These are phyloP conservation scores for Chamaea fasciata DNA, from an alignment of 2,113 vertebrate genomes.

Conservation along the genomic window DNA sequence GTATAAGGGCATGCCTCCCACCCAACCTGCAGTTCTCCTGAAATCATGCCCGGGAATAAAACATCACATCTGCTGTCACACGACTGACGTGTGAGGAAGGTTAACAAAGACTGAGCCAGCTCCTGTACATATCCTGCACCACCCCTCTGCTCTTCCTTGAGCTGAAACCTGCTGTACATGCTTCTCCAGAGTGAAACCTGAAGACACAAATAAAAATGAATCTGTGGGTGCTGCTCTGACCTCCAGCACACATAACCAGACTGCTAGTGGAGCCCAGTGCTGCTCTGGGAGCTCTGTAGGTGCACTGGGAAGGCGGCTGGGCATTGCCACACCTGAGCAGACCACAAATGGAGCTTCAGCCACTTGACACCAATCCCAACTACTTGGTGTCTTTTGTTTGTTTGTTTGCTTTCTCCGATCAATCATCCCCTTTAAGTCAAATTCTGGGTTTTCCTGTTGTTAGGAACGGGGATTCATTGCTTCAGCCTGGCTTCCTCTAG, in stretches of 20 bases:
- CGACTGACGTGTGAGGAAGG: neutral
- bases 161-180: neutral
- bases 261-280: neutral
- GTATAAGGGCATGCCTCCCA: neutral
- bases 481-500: constrained; percentile 43
- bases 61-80: neutral
- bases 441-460: constrained; percentile 34
- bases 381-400: neutral
- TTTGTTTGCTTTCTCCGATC: neutral
- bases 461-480: neutral
- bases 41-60: neutral
- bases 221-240: neutral
- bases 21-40: neutral
- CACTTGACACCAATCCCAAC: neutral
- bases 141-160: neutral
- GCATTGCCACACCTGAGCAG: neutral
- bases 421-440: neutral
- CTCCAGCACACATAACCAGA: neutral
- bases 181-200: neutral
- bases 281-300: neutral
- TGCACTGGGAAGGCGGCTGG: neutral
- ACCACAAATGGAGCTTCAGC: neutral
- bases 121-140: neutral
- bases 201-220: neutral
- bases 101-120: neutral